phyloP scores from a whole-genome alignment of 2,888 invertebrate genomes.

The Belgica antarctica region DNA sequence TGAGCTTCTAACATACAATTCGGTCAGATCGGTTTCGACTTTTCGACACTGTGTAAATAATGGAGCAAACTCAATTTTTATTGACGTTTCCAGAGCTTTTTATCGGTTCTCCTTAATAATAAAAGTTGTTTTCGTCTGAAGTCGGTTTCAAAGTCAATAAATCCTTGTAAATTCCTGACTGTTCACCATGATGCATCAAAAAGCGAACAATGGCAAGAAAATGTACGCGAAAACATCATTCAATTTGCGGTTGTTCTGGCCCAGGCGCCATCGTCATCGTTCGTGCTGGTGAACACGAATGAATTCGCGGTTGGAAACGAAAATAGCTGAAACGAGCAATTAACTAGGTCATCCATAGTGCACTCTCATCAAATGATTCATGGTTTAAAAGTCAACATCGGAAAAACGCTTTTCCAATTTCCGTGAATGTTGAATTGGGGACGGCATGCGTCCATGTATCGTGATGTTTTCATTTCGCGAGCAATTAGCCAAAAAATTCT shows the following conservation, averaged over 20 bases:
- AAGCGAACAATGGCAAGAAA: not conserved
- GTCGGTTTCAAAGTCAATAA: not conserved
- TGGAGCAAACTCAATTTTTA: not conserved
- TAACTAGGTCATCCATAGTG: conserved; percentile 28
- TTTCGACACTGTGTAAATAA: not conserved
- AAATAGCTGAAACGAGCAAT: not conserved
- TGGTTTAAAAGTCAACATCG: not conserved
- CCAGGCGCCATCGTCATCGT: not conserved
- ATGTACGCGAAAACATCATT: not conserved
- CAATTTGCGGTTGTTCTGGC: not conserved
- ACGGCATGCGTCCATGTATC: no score
- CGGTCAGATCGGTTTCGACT: not conserved
- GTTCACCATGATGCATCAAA: conserved; percentile 3
- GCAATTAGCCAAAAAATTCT: not conserved
- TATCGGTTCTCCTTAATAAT: not conserved
- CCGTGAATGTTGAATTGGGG: conserved; percentile 5
- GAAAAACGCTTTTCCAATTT: conserved; percentile 21
- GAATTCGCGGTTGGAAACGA: no score
- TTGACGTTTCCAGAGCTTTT: not conserved
- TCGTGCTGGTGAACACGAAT: not conserved
- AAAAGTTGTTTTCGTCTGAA: conserved; percentile 1
- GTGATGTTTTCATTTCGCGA: not conserved
- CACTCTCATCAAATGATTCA: conserved; percentile 5
- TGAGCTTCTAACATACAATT: not conserved
- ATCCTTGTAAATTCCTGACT: not conserved